Base-by-base conservation (phyloP, 1,140 invertebrate species). In the Drosophila ercepeae region DNA sequence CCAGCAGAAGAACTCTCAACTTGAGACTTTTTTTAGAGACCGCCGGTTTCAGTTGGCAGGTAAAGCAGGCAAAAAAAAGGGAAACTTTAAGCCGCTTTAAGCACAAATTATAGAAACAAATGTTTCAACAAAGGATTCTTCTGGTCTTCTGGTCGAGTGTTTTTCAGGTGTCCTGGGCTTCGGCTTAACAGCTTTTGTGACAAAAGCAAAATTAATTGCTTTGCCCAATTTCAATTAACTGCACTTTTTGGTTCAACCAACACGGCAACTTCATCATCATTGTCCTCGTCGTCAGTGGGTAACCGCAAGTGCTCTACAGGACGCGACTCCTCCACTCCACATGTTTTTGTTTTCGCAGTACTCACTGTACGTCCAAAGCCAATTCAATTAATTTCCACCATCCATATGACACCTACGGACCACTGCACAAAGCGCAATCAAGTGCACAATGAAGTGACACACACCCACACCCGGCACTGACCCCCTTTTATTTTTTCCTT, bases 381-480 rank as follows among this genome's bases (percentile, higher is more conserved):
- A 88, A 88, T 88, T 88, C 82, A 88, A 88, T 88, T 88, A 88
- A 88, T 82, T 88, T 88, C 63, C 78, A 88, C 59, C 63, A 54
- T 74, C 70, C 77, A 88, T 88, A 88, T 88, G 77, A 88, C 82
- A 88, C 82, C 83, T 82, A 82, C 81, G 83, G 82, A 75, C 77
- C 69, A 70, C 19, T 88, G 77, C 64, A 88, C 79, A 77, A 75
- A 75, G 72, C 71, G 61, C 70, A 74, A 73, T 73, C 58, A 74
- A 64, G 70, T 73, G 70, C 49, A 73, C 64, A 67, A 67, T 67
- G 63, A 67, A 67, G 64, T 67, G 64, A 52, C 64, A 36, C 16
- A 16, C 23, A 21, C 46, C 46, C 27, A 5, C 29, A n/a, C 29
- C 36, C 3, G n/a, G n/a, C 1, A 34, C 9, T 27, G 59, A 64